phyloP scores from a whole-genome alignment of 2,797 vertebrate species.

The Notolabrus celidotus region DNA sequence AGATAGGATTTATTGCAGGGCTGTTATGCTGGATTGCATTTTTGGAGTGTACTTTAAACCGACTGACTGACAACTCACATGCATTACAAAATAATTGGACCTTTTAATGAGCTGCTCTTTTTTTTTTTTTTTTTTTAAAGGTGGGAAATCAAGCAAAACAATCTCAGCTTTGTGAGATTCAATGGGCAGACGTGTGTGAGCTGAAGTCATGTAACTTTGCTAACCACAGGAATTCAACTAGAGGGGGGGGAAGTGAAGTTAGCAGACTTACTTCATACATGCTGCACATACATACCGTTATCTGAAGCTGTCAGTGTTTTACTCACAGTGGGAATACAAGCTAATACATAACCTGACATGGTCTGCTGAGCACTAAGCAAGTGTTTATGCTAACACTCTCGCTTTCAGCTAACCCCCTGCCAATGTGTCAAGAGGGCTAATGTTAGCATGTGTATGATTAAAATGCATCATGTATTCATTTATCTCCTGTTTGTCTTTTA shows the following conservation, averaged over 20 bases:
- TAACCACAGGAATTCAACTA: not conserved
- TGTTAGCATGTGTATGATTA: constrained; percentile 51
- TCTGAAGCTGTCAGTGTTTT: not conserved
- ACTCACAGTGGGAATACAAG: too few relatives aligned
- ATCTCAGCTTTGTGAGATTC: not conserved
- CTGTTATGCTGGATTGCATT: not conserved
- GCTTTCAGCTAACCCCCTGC: constrained; percentile 26
- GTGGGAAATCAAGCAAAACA: not conserved
- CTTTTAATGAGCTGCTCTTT: not conserved
- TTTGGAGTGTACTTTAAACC: not conserved
- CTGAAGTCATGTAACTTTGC: not conserved
- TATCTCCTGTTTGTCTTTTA: not conserved
- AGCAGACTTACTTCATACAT: not conserved
- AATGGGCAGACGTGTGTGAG: not conserved
- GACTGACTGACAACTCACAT: not conserved
- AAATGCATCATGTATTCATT: not conserved
- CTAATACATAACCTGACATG: not conserved
- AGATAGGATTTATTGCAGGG: not conserved
- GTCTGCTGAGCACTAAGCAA: not conserved
- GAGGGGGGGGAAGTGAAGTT: too few relatives aligned
- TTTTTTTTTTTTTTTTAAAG: too few relatives aligned
- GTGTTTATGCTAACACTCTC: constrained; percentile 32
- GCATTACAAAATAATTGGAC: not conserved
- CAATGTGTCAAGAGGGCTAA: constrained; percentile 46
- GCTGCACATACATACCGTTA: not conserved